phyloP scores from a whole-genome alignment of 2,113 vertebrate species.

The Coracopsis vasa region DNA sequence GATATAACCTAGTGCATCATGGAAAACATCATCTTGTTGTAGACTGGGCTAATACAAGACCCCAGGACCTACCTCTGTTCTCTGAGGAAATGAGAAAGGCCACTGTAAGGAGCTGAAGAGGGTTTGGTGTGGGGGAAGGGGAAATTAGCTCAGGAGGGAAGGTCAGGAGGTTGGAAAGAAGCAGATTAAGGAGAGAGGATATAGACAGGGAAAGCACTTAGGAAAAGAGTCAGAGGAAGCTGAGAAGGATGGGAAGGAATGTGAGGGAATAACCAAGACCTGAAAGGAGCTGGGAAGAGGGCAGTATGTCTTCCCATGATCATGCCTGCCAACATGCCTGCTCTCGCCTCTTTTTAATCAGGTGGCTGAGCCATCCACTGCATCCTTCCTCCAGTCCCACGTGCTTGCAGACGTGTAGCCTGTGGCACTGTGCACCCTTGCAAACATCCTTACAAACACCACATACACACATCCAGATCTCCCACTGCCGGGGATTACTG shows the following conservation, averaged over 20 bases:
- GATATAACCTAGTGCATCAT: not conserved
- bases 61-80: not conserved
- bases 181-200: not conserved
- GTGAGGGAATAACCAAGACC: not conserved
- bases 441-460: not conserved
- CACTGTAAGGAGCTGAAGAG: not conserved
- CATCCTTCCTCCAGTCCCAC: not conserved
- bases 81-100: not conserved
- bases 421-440: not conserved
- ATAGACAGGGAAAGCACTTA: not conserved
- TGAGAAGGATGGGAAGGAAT: not conserved
- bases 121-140: not conserved
- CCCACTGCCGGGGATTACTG: not conserved
- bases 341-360: not conserved
- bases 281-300: not conserved
- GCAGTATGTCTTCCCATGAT: not conserved
- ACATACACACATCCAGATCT: not conserved
- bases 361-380: not conserved
- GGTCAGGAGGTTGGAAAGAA: not conserved
- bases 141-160: not conserved
- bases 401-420: fast-evolving
- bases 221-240: not conserved
- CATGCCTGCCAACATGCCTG: not conserved
- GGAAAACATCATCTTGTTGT: not conserved
- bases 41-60: not conserved